These are phyloP conservation scores for Drosophila buzzatii DNA, from an alignment of 2,888 invertebrate genomes.

Conservation along the genomic window DNA sequence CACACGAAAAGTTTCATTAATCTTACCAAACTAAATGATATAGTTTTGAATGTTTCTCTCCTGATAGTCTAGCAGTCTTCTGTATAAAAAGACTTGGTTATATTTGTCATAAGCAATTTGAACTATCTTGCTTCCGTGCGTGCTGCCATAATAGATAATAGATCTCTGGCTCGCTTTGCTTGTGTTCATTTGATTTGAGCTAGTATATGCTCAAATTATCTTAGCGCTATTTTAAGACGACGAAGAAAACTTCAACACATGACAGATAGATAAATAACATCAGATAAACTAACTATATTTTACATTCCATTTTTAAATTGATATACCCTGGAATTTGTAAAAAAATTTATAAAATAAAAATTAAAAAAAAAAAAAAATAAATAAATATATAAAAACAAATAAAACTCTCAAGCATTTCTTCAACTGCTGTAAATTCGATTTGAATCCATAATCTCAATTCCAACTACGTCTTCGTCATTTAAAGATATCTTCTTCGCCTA, in stretches of 20 bases:
- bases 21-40: neutral
- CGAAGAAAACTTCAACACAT: slow-evolving; percentile 8
- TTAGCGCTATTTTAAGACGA: slow-evolving; percentile 6
- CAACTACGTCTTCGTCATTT: neutral
- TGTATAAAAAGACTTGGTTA: neutral
- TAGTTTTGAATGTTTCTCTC: neutral
- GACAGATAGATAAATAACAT: slow-evolving; percentile 10
- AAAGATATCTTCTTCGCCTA: neutral
- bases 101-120: neutral
- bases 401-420: too few species aligned
- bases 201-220: slow-evolving; percentile 14
- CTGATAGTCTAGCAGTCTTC: neutral
- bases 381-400: too few species aligned
- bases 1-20: neutral
- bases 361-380: too few species aligned
- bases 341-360: too few species aligned
- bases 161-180: neutral
- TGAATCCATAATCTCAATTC: too few species aligned
- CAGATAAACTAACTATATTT: slow-evolving; percentile 1
- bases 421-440: too few species aligned
- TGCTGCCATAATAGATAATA: slow-evolving; percentile 2
- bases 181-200: neutral
- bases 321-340: neutral
- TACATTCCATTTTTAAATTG: neutral
- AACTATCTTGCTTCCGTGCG: slow-evolving; percentile 17